Conservation (phyloP, 2,888 invertebrate genomes). For the Philaethria dido region DNA sequence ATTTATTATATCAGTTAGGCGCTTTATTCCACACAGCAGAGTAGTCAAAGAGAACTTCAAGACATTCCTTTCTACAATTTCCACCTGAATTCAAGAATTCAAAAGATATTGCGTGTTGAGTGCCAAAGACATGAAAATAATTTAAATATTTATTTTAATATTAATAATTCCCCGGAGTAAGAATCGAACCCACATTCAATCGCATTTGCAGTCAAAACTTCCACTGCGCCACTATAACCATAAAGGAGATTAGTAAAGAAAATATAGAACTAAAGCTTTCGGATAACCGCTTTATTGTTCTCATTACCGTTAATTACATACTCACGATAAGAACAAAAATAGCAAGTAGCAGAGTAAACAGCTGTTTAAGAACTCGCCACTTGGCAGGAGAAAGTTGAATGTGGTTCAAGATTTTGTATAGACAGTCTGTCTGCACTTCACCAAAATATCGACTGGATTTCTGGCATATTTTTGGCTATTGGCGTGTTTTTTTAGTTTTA, state of each 20-base stretch:
- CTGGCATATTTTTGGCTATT: neutral
- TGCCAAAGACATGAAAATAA: too few species aligned
- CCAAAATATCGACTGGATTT: conserved; percentile 11
- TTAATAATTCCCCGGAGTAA: too few species aligned
- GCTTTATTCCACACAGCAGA: too few species aligned
- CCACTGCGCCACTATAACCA: neutral
- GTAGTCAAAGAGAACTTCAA: neutral
- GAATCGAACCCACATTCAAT: too few species aligned
- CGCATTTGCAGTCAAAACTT: neutral
- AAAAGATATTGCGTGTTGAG: too few species aligned
- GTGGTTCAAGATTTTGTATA: conserved; percentile 41
- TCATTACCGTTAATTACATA: neutral
- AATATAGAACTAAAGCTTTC: neutral
- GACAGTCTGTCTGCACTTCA: conserved; percentile 38
- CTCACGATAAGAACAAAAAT: conserved; percentile 31
- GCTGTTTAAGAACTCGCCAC: conserved; percentile 6
- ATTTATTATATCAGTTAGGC: too few species aligned
- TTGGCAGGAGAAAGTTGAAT: conserved; percentile 49
- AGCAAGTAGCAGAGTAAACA: conserved; percentile 28
- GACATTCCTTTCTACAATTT: neutral
- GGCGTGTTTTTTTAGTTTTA: neutral
- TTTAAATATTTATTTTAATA: too few species aligned
- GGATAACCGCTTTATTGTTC: neutral
- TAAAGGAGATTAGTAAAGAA: too few species aligned
- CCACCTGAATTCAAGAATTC: too few species aligned